These are phyloP conservation scores for Pocota personata DNA, from an alignment of 2,888 invertebrate genomes.

Conservation along the genomic window DNA sequence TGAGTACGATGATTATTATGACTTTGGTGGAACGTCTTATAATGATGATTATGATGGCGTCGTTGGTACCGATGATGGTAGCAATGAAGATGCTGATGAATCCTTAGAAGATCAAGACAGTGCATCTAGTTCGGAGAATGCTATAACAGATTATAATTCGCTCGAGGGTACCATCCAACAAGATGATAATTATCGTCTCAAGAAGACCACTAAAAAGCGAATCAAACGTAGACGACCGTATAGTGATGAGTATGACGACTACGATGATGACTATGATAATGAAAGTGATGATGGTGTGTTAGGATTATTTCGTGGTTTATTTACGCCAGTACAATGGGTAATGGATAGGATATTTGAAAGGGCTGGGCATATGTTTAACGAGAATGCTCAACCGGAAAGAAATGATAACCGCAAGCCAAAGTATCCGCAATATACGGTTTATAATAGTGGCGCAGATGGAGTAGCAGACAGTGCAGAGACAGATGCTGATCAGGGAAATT, in stretches of 20 bases:
- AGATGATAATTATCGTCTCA: conserved; percentile 23
- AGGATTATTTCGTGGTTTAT: conserved; percentile 79
- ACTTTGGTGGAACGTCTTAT: conserved; percentile 70
- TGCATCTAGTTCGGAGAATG: conserved; percentile 47
- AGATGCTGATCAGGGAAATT: conserved; percentile 71
- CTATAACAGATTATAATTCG: conserved; percentile 24
- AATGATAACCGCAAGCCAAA: conserved; percentile 74
- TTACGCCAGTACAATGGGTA: conserved; percentile 80
- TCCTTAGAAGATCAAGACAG: conserved; percentile 65
- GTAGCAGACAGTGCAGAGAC: conserved; percentile 67
- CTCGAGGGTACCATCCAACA: conserved; percentile 13
- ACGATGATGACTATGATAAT: conserved; percentile 75
- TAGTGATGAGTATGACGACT: conserved; percentile 77
- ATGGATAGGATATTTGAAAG: conserved; percentile 79
- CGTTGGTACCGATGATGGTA: conserved; percentile 71
- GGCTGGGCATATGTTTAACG: conserved; percentile 46
- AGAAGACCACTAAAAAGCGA: conserved; percentile 52
- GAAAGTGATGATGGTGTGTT: conserved; percentile 75
- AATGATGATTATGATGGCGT: conserved; percentile 65
- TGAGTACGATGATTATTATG: conserved; percentile 71
- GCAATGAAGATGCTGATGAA: conserved; percentile 74
- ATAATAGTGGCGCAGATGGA: conserved; percentile 77
- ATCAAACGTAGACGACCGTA: conserved; percentile 72
- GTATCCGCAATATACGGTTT: conserved; percentile 79
- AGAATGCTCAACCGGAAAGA: conserved; percentile 54